These are phyloP conservation scores for Copidosoma floridanum DNA, from an alignment of 1,140 invertebrate species.

Conservation along the genomic window DNA sequence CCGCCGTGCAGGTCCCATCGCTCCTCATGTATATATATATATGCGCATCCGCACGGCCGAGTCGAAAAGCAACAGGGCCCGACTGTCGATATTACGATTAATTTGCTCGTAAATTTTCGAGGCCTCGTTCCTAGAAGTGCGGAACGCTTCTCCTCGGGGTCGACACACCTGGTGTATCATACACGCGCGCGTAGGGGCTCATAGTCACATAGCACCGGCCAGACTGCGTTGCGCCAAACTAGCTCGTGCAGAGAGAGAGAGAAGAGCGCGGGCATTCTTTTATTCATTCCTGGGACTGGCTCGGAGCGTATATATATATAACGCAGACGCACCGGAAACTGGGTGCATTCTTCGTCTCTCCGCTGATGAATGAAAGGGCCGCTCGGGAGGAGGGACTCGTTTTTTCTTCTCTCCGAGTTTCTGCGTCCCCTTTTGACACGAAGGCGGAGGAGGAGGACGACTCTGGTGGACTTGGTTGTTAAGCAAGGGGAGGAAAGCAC, in stretches of 20 bases:
- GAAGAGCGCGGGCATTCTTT: slow-evolving; percentile 13
- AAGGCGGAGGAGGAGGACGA: too few relatives aligned
- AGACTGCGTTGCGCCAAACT: slow-evolving; percentile 46
- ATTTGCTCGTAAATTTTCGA: slow-evolving; percentile 54
- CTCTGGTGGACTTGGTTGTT: too few relatives aligned
- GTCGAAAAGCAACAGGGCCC: too few relatives aligned
- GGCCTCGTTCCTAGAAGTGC: slow-evolving; percentile 40
- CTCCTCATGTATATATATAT: background rate
- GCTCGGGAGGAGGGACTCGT: background rate
- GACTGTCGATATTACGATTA: slow-evolving; percentile 52
- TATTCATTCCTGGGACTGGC: background rate
- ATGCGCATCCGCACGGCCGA: background rate
- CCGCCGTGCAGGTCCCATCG: too few relatives aligned
- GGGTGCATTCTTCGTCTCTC: slow-evolving; percentile 16
- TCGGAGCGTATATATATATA: too few relatives aligned
- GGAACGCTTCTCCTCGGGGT: too few relatives aligned
- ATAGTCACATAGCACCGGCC: slow-evolving; percentile 33
- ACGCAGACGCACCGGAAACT: slow-evolving; percentile 17
- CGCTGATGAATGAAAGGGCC: slow-evolving; percentile 10
- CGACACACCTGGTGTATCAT: slow-evolving; percentile 48
- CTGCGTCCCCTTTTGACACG: slow-evolving; percentile 27
- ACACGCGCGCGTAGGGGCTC: slow-evolving; percentile 27
- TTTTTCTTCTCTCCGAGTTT: slow-evolving; percentile 24
- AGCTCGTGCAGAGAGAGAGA: too few relatives aligned
- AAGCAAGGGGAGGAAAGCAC: too few relatives aligned